Percentiles rank a stretch among this genome's conserved stretches.
These are phyloP conservation scores for Rhopalosiphum nymphaeae DNA, from an alignment of 2,888 invertebrate genomes.

Conservation along the genomic window DNA sequence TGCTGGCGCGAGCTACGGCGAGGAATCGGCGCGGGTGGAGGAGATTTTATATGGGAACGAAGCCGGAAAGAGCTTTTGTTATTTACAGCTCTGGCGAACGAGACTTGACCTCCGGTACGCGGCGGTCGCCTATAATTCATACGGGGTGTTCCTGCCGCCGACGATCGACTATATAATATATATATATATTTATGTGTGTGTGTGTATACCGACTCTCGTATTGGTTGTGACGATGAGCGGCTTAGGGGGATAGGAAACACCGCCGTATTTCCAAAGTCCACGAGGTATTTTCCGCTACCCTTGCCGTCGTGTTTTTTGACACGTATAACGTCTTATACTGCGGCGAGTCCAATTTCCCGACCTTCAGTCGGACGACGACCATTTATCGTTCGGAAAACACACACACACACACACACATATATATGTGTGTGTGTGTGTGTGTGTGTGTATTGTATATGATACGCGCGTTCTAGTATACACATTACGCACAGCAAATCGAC, in stretches of 20 bases:
- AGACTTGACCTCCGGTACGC: conserved; percentile 46
- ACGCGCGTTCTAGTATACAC: neutral
- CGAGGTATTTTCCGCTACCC: neutral
- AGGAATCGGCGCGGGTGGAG: neutral
- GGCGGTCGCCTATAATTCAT: conserved; percentile 42
- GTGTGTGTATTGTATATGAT: neutral
- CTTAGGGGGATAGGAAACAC: neutral
- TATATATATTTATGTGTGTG: neutral
- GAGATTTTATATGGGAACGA: neutral
- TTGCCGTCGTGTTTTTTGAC: neutral
- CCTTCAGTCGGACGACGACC: neutral
- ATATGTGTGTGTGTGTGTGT: too few relatives aligned
- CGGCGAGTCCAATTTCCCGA: neutral
- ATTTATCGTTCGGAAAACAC: neutral
- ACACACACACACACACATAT: too few relatives aligned
- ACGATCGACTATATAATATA: conserved; percentile 13
- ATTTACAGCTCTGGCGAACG: conserved; percentile 51
- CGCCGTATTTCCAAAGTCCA: neutral
- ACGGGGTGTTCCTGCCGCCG: conserved; percentile 34
- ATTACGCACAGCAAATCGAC: neutral
- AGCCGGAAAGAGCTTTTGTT: conserved; percentile 60
- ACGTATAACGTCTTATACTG: neutral
- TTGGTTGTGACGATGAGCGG: neutral
- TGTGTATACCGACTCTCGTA: neutral
- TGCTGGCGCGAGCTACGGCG: neutral